Percentiles rank a stretch among this genome's conserved stretches.
These are phyloP conservation scores for Arvicanthis niloticus DNA, from an alignment of 2,113 vertebrate genomes.

Conservation along the genomic window DNA sequence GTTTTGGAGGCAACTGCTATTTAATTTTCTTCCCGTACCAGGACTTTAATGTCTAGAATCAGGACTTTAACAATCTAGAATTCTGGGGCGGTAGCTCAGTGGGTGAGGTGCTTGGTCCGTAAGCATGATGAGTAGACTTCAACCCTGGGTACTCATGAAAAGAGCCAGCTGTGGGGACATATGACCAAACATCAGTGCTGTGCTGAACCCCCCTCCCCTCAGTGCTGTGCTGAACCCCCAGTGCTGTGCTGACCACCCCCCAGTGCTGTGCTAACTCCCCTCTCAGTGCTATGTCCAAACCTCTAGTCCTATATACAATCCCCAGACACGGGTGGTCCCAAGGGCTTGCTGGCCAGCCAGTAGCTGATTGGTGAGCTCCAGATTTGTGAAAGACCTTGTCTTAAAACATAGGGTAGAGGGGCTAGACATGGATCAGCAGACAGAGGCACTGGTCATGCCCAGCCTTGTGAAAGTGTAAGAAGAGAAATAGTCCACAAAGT, in stretches of 20 bases:
- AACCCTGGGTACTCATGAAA: background rate
- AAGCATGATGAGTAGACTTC: background rate
- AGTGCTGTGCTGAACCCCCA: too few relatives aligned
- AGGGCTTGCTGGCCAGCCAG: background rate
- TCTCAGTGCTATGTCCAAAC: background rate
- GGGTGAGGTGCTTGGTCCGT: background rate
- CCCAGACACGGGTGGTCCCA: background rate
- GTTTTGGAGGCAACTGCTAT: background rate
- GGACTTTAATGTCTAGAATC: background rate
- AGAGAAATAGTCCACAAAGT: background rate
- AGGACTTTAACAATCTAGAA: background rate
- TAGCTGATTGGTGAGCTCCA: background rate
- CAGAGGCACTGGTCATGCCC: background rate
- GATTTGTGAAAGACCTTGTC: background rate
- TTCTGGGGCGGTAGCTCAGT: background rate
- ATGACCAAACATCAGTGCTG: background rate
- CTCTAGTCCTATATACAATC: background rate
- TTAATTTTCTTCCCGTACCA: background rate
- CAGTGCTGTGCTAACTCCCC: background rate
- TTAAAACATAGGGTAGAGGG: background rate
- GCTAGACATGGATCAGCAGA: background rate
- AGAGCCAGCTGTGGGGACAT: background rate
- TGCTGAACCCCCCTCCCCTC: too few relatives aligned
- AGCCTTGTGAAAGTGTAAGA: background rate
- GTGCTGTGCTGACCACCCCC: too few relatives aligned